Evolutionary conservation across 1,140 invertebrate species (phyloP).

Genomic region (Berghia stephanieae): DNA sequence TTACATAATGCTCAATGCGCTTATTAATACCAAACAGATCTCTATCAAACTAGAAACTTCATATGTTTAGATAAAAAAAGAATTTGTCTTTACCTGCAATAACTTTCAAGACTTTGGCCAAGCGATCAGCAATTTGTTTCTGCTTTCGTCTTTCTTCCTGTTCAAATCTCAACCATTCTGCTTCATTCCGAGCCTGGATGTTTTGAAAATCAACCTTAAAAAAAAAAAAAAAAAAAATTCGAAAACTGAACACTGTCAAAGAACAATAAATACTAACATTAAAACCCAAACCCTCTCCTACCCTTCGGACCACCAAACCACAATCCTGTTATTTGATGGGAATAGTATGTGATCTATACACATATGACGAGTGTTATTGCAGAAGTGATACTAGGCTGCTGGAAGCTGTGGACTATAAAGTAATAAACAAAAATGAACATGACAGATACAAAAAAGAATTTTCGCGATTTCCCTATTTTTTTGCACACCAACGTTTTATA

Average conservation of each 20-base stretch:
- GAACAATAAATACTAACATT: no score
- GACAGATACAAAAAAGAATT: no score
- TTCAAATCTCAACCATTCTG: conserved; percentile 49
- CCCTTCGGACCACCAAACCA: no score
- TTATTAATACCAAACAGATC: background rate
- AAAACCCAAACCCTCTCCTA: no score
- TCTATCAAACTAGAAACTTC: conserved; percentile 18
- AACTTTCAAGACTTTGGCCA: conserved; percentile 54
- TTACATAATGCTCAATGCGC: background rate
- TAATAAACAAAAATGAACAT: no score
- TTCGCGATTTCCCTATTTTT: no score
- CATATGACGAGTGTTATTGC: background rate
- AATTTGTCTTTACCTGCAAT: no score
- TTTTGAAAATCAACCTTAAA: conserved; percentile 65
- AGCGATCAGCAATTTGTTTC: conserved; percentile 47
- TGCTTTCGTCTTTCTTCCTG: conserved; percentile 48
- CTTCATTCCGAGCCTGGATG: conserved; percentile 50
- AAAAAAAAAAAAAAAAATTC: conserved; percentile 7
- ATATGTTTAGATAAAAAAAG: no score
- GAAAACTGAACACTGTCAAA: background rate
- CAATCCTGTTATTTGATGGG: no score
- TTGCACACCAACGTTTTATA: no score
- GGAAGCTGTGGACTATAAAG: no score
- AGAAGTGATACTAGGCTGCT: background rate
- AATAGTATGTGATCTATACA: background rate